A percentile compares a stretch with the other conserved stretches of the same genome.
These are phyloP conservation scores for Mystacornis crossleyi DNA, from an alignment of 2,113 vertebrate genomes.

Conservation along the genomic window DNA sequence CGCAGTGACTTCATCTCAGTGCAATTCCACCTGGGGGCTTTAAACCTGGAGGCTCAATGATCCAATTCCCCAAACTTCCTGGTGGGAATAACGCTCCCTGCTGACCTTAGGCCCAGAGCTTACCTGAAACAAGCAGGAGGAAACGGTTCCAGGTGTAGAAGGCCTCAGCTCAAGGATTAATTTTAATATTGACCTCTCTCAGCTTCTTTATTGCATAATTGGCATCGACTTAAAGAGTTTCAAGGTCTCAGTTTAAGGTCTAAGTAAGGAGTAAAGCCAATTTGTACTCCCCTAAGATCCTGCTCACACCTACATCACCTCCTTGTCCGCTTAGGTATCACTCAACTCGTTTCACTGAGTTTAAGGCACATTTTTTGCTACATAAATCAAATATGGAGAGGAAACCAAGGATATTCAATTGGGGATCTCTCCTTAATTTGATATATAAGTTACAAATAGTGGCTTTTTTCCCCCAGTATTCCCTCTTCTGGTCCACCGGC, in stretches of 20 bases:
- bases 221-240: not conserved
- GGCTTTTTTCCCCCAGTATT: not conserved
- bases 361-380: slow-evolving; percentile 1
- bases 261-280: not conserved
- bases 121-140: not conserved
- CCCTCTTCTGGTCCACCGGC: not conserved
- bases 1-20: not conserved
- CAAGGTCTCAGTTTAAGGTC: not conserved
- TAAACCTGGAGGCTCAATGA: not conserved
- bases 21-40: not conserved
- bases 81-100: not conserved
- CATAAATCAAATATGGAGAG: not conserved
- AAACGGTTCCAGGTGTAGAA: not conserved
- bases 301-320: not conserved
- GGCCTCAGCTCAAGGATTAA: not conserved
- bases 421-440: not conserved
- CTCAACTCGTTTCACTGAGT: not conserved
- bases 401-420: not conserved
- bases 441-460: not conserved
- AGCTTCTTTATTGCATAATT: not conserved
- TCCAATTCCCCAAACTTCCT: not conserved
- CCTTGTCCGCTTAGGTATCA: not conserved
- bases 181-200: not conserved
- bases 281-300: not conserved
- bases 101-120: not conserved